These are phyloP conservation scores for Danio tinwini DNA, from an alignment of 2,797 vertebrate genomes.

Conservation along the genomic window DNA sequence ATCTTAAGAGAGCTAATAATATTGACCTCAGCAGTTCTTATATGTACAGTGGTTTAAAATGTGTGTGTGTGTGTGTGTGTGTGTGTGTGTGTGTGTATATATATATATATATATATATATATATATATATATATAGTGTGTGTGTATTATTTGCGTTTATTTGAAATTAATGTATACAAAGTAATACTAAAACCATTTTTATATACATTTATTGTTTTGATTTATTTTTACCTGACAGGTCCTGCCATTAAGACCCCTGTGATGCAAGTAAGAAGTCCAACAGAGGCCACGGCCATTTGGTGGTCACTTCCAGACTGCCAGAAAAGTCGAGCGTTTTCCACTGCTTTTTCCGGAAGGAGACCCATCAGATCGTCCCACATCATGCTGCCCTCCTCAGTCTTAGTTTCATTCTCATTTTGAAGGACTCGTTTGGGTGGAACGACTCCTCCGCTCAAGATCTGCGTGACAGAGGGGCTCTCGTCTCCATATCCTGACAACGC, in stretches of 20 bases:
- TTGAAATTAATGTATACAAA: too few species aligned
- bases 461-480: slow-evolving; percentile 56
- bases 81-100: too few species aligned
- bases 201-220: neutral
- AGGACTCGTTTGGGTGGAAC: slow-evolving; percentile 60
- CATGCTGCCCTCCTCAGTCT: slow-evolving; percentile 31
- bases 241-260: slow-evolving; percentile 88
- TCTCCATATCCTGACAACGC: slow-evolving; percentile 71
- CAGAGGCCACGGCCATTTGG: slow-evolving; percentile 80
- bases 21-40: too few species aligned
- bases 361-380: slow-evolving; percentile 80
- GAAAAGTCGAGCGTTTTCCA: slow-evolving; percentile 72
- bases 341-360: slow-evolving; percentile 76
- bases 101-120: neutral
- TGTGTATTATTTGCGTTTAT: too few species aligned
- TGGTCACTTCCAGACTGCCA: slow-evolving; percentile 87
- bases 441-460: slow-evolving; percentile 61
- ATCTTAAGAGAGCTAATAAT: too few species aligned
- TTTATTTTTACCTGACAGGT: slow-evolving; percentile 78
- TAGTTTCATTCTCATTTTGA: slow-evolving; percentile 63
- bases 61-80: too few species aligned
- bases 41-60: too few species aligned
- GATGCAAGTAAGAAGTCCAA: slow-evolving; percentile 88
- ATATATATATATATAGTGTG: too few species aligned
- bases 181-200: too few species aligned